Evolutionary conservation across 2,888 invertebrate species (phyloP).

Genomic region (Ophion ellenae): DNA sequence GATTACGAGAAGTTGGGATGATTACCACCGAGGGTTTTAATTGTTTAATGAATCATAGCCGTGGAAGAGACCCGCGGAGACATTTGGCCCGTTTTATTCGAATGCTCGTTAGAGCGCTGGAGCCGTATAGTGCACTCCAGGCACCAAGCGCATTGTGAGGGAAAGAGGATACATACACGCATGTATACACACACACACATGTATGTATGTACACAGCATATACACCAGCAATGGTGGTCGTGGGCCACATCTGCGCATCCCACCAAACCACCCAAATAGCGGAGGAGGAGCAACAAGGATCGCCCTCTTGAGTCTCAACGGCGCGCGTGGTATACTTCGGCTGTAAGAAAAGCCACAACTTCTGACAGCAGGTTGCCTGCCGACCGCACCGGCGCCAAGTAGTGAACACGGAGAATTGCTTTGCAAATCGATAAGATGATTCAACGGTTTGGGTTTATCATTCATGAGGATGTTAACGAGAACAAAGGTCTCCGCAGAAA

Average conservation of each 20-base stretch:
- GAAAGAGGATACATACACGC: constrained; percentile 22
- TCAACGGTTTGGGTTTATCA: no score
- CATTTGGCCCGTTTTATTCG: constrained; percentile 57
- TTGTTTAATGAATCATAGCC: constrained; percentile 60
- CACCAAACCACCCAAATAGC: constrained; percentile 45
- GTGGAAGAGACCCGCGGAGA: constrained; percentile 47
- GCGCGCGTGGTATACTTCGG: constrained; percentile 19
- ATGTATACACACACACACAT: not conserved
- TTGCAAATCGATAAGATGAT: not conserved
- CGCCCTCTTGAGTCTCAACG: constrained; percentile 41
- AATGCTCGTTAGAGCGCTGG: constrained; percentile 50
- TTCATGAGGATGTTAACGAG: no score
- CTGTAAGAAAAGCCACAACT: constrained; percentile 42
- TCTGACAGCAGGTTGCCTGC: constrained; percentile 31
- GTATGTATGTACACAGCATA: not conserved
- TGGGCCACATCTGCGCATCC: constrained; percentile 59
- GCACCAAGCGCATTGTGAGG: constrained; percentile 28
- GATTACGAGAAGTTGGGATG: constrained; percentile 34
- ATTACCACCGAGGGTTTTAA: constrained; percentile 43
- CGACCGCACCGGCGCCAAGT: constrained; percentile 48
- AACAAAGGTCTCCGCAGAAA: constrained; percentile 4
- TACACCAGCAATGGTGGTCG: constrained; percentile 42
- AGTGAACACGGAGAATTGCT: constrained; percentile 41
- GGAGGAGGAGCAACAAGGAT: constrained; percentile 36
- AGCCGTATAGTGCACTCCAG: constrained; percentile 32